Evolutionary conservation across 2,113 vertebrate species (phyloP).

Genomic region (Camelus dromedarius): DNA sequence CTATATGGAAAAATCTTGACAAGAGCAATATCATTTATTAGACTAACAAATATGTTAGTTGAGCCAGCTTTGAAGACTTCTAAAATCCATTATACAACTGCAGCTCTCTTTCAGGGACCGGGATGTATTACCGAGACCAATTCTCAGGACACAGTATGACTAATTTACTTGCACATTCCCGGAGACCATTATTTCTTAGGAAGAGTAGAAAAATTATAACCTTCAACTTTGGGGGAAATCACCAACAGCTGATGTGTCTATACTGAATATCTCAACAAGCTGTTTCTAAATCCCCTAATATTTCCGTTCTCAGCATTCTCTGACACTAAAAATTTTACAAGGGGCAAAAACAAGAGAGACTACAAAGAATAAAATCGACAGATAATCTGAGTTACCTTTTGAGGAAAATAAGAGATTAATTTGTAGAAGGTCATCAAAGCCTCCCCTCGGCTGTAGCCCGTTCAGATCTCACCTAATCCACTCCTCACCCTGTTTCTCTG

Average conservation of each 20-base stretch:
- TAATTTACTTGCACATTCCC: slow-evolving; percentile 81
- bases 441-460: not conserved
- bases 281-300: slow-evolving; percentile 36
- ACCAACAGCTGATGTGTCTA: slow-evolving; percentile 62
- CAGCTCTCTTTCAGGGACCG: slow-evolving; percentile 77
- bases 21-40: slow-evolving; percentile 85
- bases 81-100: slow-evolving; percentile 82
- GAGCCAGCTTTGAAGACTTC: slow-evolving; percentile 82
- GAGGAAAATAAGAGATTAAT: not conserved
- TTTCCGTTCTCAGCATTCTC: slow-evolving; percentile 64
- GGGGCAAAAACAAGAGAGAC: not conserved
- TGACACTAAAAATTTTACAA: slow-evolving; percentile 45
- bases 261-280: slow-evolving; percentile 66
- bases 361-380: not conserved
- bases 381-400: not conserved
- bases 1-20: slow-evolving; percentile 84
- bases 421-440: not conserved
- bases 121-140: slow-evolving; percentile 83
- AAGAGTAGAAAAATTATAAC: slow-evolving; percentile 80
- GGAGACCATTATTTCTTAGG: slow-evolving; percentile 79
- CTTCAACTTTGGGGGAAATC: slow-evolving; percentile 78
- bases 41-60: slow-evolving; percentile 85
- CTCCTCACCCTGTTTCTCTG: not conserved
- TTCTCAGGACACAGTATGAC: slow-evolving; percentile 77
- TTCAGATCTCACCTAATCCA: not conserved